Base-by-base conservation (phyloP, 2,797 vertebrate genomes). In the Chelonia mydas region DNA sequence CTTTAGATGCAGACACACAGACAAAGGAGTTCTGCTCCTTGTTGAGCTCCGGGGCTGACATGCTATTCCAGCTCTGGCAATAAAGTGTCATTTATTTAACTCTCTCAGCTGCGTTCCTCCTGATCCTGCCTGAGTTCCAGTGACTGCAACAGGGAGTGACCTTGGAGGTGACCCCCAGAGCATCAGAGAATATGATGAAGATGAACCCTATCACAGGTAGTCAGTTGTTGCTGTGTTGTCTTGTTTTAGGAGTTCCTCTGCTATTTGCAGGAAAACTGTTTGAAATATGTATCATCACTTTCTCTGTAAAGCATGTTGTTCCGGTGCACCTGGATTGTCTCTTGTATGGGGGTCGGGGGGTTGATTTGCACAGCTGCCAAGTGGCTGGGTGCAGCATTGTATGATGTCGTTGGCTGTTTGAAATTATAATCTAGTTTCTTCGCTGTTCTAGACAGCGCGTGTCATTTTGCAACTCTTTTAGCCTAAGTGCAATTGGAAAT, bases 1-100 rank as follows among this genome's bases (percentile, higher is more conserved):
- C 93, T 97, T 96, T 94, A 95, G 97, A 96, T 94, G 94, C 97
- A 95, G 17, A 87, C 95, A 96, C 49, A 82, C 89, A 96, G 95
- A 31, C 92, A 95, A 90, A 25, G 0, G 90, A 96, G 91, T 90
- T 88, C 88, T 83, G 92, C 91, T 97, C 90, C 81, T 53, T 31
- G 87, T 90, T 91, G 83, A 93, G 95, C 93, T 84, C 82, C 87
- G 74, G 81, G 86, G 85, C 81, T 92, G 94, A 83, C 55, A 33
- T 41, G 41, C 82, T n/a, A 16, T 81, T 74, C 50, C 84, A 80
- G 92, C 85, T 50, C 15, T 68, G 68, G 41, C 95, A 49, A 72
- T 88, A 87, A 91, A 86, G 57, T 51, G 93, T 89, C 28, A 1
- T 90, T 93, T 72, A 83, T 89, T 1, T 0, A 89, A 95, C 87